Evolutionary conservation across 1,140 invertebrate genomes (phyloP), one percentile per base, ranked within the genome.

Genomic region (Chelonus insularis): DNA sequence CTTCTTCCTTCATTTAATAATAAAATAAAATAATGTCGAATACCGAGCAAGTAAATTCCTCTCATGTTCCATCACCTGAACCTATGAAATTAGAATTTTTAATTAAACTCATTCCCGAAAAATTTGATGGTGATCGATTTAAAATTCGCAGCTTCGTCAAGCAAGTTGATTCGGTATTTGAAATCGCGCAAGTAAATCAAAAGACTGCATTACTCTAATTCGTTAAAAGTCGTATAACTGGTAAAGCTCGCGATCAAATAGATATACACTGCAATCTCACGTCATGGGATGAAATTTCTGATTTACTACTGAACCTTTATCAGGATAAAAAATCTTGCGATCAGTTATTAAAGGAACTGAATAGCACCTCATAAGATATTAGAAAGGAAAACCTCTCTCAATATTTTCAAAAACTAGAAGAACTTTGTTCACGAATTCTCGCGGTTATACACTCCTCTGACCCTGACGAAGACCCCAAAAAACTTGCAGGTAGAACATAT

Each of bases 281-380:
- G 5, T 55, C 51, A 12, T 64, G 41, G 57, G 39, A 34, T 9
- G 57, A 59, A 50, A 64, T 64, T 39, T 64, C 57, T 11, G 57
- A 64, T 34, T 50, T 64, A 23, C 37, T 64, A 20, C 14, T 64
- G 1, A 64, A 45, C 23, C 39, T 64, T 2, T 64, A 60, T 48
- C 32, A 59, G 36, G 62, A 64, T 48, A 64, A 60, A 64, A 64
- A 55, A 54, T 47, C 41, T 21, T 34, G 59, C 12, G 62, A 64
- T 37, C 62, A 64, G 34, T 39, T 64, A 32, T 20, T 64, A 5
- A 57, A 64, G 47, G 62, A 64, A 37, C 41, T 64, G 29, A 43
- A 64, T 64, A 25, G 11, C 3, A 64, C 59, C 4, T 18, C 34
- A 2, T 57, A 64, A 48, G n/a, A 48, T n/a, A 29, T 29, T 4